These are phyloP conservation scores for Lucilia cuprina DNA, from an alignment of 1,140 invertebrate genomes.

Conservation along the genomic window DNA sequence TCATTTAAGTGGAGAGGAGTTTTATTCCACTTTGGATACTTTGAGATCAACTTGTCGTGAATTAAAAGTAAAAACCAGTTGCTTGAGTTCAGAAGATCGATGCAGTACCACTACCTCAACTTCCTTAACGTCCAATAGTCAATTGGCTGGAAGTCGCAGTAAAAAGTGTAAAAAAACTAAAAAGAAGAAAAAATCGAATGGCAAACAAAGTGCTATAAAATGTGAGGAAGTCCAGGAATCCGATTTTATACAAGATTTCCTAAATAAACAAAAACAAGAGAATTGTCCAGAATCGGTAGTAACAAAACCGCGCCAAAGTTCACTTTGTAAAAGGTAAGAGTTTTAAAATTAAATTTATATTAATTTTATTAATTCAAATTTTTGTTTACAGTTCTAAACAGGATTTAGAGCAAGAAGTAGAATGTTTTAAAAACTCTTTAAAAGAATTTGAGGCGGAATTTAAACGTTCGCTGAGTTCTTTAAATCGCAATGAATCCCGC, in stretches of 20 bases:
- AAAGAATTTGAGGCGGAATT: constrained; percentile 53
- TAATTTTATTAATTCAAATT: background rate
- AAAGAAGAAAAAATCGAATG: constrained; percentile 45
- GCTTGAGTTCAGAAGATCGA: constrained; percentile 23
- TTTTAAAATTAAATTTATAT: background rate
- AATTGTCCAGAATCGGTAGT: too few species aligned
- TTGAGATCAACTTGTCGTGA: constrained; percentile 54
- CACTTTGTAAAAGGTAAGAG: background rate
- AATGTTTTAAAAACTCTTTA: constrained; percentile 52
- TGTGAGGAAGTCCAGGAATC: background rate
- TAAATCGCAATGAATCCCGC: background rate
- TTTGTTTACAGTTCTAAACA: constrained; percentile 42
- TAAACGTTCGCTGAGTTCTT: constrained; percentile 34
- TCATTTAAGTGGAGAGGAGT: constrained; percentile 56
- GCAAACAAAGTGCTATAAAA: constrained; percentile 42
- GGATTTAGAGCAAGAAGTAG: constrained; percentile 53
- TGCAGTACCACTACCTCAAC: constrained; percentile 43
- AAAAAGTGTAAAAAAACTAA: constrained; percentile 36
- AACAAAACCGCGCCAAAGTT: background rate
- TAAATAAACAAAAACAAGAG: background rate
- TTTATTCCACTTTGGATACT: constrained; percentile 54
- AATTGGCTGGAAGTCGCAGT: background rate
- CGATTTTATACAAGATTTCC: background rate
- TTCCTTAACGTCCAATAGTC: constrained; percentile 29
- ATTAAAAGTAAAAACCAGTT: constrained; percentile 43